Evolutionary conservation across 2,797 vertebrate species (phyloP), one percentile per base, ranked within the genome.

Genomic region (Cynopterus sphinx): DNA sequence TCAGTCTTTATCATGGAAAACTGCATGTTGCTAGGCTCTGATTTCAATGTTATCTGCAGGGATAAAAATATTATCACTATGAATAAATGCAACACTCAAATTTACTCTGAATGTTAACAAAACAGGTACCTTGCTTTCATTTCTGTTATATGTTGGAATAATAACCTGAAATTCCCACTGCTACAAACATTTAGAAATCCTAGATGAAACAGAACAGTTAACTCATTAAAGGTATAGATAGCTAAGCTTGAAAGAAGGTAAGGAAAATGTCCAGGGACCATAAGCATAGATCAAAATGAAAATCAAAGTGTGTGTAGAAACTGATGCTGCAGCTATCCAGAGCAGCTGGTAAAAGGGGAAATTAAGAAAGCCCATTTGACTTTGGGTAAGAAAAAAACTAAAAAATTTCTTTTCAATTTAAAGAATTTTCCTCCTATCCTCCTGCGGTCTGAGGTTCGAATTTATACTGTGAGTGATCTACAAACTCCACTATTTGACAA

Each of bases 1-100:
- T 99, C 99, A 0, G 99, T 99, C 98, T 99, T 99, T 99, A 99
- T 99, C 91, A 98, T 98, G 3, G 99, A 99, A 98, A 99, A 99
- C 91, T 99, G 99, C 95, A 99, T 98, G 96, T 99, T 98, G 65
- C 99, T 98, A 68, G 99, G 99, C 73, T 99, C 99, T 46, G 99
- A 98, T 10, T 98, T 99, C 95, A 99, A 98, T 0, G 98, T 96
- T 21, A 98, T 99, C 99, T 99, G 97, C 22, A 97, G 95, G 57
- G 97, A 97, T 82, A 78, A 96, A 96, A 74, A 97, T 3, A 96
- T 13, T 92, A 43, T 33, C 65, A 68, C 9, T 21, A 16, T 19
- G 31, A 81, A 70, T 26, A 68, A 85, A 81, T 1, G n/a, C 41
- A 63, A 75, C 8, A 83, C 6, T 70, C 55, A 67, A 33, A 65